Evolutionary conservation across 2,797 vertebrate species (phyloP).

Genomic region (Carduelis carduelis): DNA sequence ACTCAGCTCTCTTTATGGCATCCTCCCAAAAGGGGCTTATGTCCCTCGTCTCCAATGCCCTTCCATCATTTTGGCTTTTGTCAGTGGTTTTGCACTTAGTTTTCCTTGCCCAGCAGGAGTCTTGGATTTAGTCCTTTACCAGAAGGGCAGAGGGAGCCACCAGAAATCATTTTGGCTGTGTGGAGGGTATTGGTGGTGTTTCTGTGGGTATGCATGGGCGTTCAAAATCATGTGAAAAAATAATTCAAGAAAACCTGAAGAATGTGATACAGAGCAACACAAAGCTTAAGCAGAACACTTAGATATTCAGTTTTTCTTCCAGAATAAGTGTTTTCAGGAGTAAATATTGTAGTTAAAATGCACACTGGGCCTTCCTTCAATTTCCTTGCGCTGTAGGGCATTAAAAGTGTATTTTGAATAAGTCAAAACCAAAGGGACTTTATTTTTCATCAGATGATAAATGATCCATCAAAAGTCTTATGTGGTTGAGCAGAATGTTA

Average conservation of each 20-base stretch:
- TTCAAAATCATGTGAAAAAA: neutral
- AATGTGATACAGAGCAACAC: neutral
- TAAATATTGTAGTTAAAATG: neutral
- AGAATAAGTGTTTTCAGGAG: neutral
- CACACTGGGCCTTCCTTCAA: neutral
- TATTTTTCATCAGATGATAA: neutral
- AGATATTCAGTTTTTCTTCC: neutral
- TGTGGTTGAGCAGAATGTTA: neutral
- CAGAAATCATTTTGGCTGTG: neutral
- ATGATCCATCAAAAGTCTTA: neutral
- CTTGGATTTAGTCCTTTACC: neutral
- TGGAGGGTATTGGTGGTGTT: neutral
- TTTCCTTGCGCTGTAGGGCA: rapidly evolving
- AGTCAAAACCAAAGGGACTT: neutral
- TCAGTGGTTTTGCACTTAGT: neutral
- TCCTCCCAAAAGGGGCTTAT: neutral
- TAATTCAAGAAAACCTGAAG: neutral
- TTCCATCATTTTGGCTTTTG: rapidly evolving
- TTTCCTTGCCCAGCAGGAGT: neutral
- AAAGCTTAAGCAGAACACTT: neutral
- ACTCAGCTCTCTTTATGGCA: neutral
- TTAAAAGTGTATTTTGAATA: neutral
- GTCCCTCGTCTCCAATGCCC: neutral
- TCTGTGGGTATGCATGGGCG: rapidly evolving
- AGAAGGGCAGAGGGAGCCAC: rapidly evolving